Percentiles rank a stretch among this genome's conserved stretches.
Conservation (phyloP, 2,888 invertebrate genomes). For the Acronicta aceris region DNA sequence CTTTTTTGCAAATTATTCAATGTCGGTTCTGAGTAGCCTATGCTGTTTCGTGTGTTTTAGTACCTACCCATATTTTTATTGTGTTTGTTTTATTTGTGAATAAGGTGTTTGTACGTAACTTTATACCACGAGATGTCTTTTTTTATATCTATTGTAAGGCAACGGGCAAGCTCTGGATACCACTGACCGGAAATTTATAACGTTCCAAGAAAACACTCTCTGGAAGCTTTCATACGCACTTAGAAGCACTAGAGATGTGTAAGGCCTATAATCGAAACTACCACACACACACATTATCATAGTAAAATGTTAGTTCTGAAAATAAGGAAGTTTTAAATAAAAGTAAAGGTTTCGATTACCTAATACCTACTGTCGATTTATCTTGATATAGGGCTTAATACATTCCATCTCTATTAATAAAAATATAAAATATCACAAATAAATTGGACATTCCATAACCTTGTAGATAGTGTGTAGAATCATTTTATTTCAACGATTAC, state of each 20-base stretch:
- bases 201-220: constrained; percentile 1
- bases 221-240: constrained; percentile 24
- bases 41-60: constrained; percentile 25
- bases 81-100: constrained; percentile 23
- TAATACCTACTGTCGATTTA: no score
- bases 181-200: neutral
- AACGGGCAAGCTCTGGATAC: neutral
- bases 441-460: constrained; percentile 8
- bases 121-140: constrained; percentile 2
- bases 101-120: constrained; percentile 7
- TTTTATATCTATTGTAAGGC: neutral
- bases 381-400: constrained; percentile 15
- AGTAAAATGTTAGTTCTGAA: no score
- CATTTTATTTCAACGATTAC: constrained; percentile 19
- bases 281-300: neutral
- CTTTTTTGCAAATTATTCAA: constrained; percentile 28
- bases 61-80: constrained; percentile 25
- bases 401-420: constrained; percentile 11
- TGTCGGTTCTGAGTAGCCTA: constrained; percentile 18
- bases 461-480: constrained; percentile 26
- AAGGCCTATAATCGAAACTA: neutral
- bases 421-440: neutral
- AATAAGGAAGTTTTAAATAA: neutral
- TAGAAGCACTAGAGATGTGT: neutral
- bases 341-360: neutral